A percentile compares a stretch with the other conserved stretches of the same genome.
Conservation (phyloP, 2,888 invertebrate genomes). For the Pollenia amentaria region DNA sequence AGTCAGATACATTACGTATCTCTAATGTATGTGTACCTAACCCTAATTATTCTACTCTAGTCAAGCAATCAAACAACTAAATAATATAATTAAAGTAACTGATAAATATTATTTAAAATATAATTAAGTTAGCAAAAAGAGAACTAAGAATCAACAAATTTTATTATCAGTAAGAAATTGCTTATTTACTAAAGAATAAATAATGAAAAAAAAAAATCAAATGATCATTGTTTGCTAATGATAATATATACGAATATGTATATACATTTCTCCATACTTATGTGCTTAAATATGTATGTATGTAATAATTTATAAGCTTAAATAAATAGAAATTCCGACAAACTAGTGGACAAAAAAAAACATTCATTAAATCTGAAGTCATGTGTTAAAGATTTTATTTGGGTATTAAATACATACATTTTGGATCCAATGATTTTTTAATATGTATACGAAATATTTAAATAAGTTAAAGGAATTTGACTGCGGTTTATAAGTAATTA, state of each 20-base stretch:
- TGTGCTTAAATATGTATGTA: neutral
- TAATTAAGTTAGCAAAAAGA: slow-evolving; percentile 59
- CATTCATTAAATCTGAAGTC: slow-evolving; percentile 33
- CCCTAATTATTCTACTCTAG: slow-evolving; percentile 48
- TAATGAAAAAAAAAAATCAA: neutral
- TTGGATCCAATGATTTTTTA: neutral
- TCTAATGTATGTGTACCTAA: slow-evolving; percentile 38
- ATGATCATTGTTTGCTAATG: slow-evolving; percentile 38
- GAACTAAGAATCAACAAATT: neutral
- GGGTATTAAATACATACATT: no score
- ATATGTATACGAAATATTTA: no score
- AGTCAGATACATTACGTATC: slow-evolving; percentile 7
- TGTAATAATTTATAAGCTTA: slow-evolving; percentile 20
- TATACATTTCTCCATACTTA: neutral
- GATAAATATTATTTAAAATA: slow-evolving; percentile 66
- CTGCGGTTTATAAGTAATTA: no score
- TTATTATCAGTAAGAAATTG: slow-evolving; percentile 59
- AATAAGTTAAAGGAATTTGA: no score
- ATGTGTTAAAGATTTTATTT: slow-evolving; percentile 43
- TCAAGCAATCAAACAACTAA: slow-evolving; percentile 23
- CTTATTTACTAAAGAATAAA: slow-evolving; percentile 46
- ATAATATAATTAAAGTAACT: slow-evolving; percentile 51
- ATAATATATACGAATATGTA: slow-evolving; percentile 4
- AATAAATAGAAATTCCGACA: neutral
- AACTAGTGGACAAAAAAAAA: neutral